Evolutionary conservation across 2,797 vertebrate genomes (phyloP), one percentile per base, ranked within the genome.

Genomic region (Sarcophilus harrisii): DNA sequence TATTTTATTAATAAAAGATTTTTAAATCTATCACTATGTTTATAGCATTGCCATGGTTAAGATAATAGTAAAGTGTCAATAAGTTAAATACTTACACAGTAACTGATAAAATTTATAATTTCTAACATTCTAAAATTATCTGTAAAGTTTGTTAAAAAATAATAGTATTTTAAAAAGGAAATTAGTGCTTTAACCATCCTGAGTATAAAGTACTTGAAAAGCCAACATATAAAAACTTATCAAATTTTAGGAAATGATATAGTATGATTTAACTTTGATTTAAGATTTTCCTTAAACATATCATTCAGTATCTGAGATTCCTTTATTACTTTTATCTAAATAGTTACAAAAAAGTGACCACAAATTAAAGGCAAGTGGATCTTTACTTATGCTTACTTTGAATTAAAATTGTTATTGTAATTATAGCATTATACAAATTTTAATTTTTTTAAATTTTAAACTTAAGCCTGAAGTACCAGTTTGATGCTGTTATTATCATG

Each of bases 281-380:
- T 38, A 81, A 81, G 73, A 81, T 38, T 8, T 81, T 95, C 52
- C 29, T 4, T 54, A 32, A 95, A 38, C 81, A 94, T 73, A 94
- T 96, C 92, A 62, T 92, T 59, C 96, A 93, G 93, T 90, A 93
- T 3, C 1, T 93, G 18, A 97, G 93, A 38, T 81, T 45, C 96
- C 27, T 94, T 95, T 73, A 90, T 58, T 95, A 94, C 29, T 94
- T 97, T 95, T 94, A 90, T 96, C n/a, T 93, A 52, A 90, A 4
- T 45, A 92, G 90, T 16, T 57, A 93, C 11, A 97, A 96, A 96
- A 94, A n/a, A n/a, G 18, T 12, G 59, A 62, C 52, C 38, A 94
- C 95, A 92, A 66, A 90, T 73, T 96, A 97, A 94, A 97, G 93
- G 38, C 60, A 59, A 96, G 38, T 14, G 93, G 49, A 90, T 94